A percentile compares a stretch with the other conserved stretches of the same genome.
Conservation (phyloP, 2,113 vertebrate genomes). For the Pteronura brasiliensis region DNA sequence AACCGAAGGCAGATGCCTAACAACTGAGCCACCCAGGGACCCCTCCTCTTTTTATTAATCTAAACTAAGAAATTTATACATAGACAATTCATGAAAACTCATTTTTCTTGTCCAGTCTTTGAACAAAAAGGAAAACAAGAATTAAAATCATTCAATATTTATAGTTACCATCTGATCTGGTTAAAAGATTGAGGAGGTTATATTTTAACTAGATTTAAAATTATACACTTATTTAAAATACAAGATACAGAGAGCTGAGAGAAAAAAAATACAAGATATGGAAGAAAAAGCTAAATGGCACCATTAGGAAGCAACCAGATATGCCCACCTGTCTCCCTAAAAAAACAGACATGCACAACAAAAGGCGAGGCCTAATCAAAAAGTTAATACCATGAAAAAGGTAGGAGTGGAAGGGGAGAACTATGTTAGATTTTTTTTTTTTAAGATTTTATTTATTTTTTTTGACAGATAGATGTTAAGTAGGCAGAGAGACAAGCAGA, state of each 20-base stretch:
- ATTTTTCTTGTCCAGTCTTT: neutral
- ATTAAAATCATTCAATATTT: constrained; percentile 21
- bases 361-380: neutral
- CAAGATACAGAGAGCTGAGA: neutral
- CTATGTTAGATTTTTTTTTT: neutral
- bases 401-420: too few relatives aligned
- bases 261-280: neutral
- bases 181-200: neutral
- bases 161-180: neutral
- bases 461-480: too few relatives aligned
- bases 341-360: neutral
- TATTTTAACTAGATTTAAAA: neutral
- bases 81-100: neutral
- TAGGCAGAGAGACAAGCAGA: too few relatives aligned
- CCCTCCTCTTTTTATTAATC: neutral
- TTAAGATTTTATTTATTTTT: too few relatives aligned
- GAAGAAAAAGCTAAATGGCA: neutral
- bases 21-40: too few relatives aligned
- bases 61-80: neutral
- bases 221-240: neutral
- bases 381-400: neutral
- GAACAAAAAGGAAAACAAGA: neutral
- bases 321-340: neutral
- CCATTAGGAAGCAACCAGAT: neutral
- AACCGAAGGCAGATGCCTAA: too few relatives aligned